Base-by-base conservation (phyloP, 2,113 vertebrate genomes). In the Brachyhypopomus occidentalis region DNA sequence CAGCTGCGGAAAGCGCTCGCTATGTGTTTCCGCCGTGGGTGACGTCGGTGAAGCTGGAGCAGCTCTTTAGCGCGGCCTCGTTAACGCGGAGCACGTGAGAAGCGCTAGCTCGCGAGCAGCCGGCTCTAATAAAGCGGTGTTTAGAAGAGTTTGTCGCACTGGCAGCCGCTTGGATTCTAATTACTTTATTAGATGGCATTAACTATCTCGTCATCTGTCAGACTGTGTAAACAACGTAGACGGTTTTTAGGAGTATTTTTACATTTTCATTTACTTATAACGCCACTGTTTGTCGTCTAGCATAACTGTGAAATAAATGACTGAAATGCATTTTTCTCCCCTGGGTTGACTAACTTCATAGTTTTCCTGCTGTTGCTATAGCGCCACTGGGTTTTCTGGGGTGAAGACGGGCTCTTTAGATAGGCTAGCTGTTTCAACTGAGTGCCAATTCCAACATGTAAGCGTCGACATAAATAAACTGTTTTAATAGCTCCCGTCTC, bases 61-160 rank as follows among this genome's bases (percentile, higher is more conserved):
- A 78, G 85, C 84, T 85, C 89, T 91, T 90, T 91, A 89, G 89
- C 86, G 78, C 93, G 87, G 94, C 92, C 94, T 92, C 90, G 88
- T 94, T 95, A 95, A 94, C 94, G 90, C 89, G 88, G 88, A 89
- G 92, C 90, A n/a, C 94, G 92, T 94, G 95, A 94, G 91, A 91
- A 95, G 85, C 91, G 90, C 94, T 95, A 94, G 94, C 94, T 84
- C 91, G 89, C 94, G 41, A 48, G 41, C 86, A 86, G 83, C 81
- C 90, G 85, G 89, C 91, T 59, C 90, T 89, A 89, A 85, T 94
- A 95, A 94, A 88, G 89, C 80, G 91, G 90, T 94, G 94, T 95
- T 95, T 95, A 94, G 94, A 93, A 94, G 91, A 88, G 84, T 89
- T 90, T 94, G 90, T 95, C 94, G 94, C 94, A 93, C 93, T 92